Base-by-base conservation (phyloP, 1,140 invertebrate genomes). In the Conopomorpha cramerella region DNA sequence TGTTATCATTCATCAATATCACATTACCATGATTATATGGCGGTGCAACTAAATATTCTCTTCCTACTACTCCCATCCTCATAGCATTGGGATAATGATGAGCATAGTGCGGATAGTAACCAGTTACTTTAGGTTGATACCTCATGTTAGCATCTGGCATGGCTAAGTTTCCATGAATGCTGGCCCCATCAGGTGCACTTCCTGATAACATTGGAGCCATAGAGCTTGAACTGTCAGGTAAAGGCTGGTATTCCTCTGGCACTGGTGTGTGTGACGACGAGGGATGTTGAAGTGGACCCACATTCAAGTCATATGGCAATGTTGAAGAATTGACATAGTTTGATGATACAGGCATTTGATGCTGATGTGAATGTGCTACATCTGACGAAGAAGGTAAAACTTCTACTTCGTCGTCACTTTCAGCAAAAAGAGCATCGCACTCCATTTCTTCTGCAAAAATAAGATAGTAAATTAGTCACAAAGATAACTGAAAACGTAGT, bases 361-460 rank as follows among this genome's bases (percentile, higher is more conserved):
- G 4, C 6, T 10, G 13, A 11, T 29, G 3, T 11, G 4, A 4
- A 11, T 11, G 3, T 3, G 4, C 42, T 14, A 36, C 39, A 35
- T 66, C 56, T 34, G 47, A 41, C 17, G 51, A 39, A 23, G 51
- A 39, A n/a, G 64, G 71, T 8, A 78, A 36, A 4, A 76, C 60
- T 48, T 76, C 65, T 29, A 79, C 56, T 34, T 79, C 77, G 45
- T 79, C 77, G 47, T 79, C 77, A 47, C 73, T 79, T 35, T 67
- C 72, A 19, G 73, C 77, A 60, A 79, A 79, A 17, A 79, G 43
- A 18, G 65, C 62, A 17, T 77, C 73, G 51, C 73, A 79, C 36
- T 79, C 77, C 72, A 77, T 79, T 43, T 77, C 68, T 39, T 71
- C 73, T 77, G 59, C 10, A 44, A 48, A 18, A 26, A 37, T 26